A percentile compares a stretch with the other conserved stretches of the same genome.
Conservation (phyloP, 2,888 invertebrate species). For the Leptinotarsa tumamoca region DNA sequence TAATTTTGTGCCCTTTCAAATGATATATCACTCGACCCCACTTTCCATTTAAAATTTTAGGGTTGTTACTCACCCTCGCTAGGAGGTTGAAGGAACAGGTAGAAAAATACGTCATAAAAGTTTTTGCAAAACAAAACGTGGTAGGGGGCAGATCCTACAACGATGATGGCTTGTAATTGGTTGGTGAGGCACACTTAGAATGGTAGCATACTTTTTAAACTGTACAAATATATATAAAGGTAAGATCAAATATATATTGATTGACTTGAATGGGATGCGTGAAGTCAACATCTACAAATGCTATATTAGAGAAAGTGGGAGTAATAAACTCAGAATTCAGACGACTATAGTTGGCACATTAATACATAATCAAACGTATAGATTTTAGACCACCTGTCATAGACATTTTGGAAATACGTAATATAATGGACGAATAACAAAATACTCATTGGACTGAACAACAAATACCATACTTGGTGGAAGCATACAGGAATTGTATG, state of each 20-base stretch:
- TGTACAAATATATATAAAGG: constrained; percentile 12
- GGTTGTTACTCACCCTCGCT: too few relatives aligned
- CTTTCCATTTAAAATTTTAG: too few relatives aligned
- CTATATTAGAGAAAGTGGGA: constrained; percentile 27
- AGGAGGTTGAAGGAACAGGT: too few relatives aligned
- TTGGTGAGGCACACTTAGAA: constrained; percentile 34
- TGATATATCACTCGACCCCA: too few relatives aligned
- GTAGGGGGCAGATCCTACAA: constrained; percentile 35
- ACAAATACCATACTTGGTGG: background rate
- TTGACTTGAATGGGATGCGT: constrained; percentile 31
- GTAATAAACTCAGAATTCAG: constrained; percentile 19
- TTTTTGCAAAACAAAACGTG: constrained; percentile 28
- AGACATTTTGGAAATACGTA: background rate
- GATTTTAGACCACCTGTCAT: background rate
- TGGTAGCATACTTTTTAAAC: constrained; percentile 17
- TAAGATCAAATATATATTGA: constrained; percentile 14
- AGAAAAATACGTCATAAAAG: constrained; percentile 21
- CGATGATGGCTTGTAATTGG: constrained; percentile 23
- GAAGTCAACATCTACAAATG: constrained; percentile 32
- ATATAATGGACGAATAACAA: background rate
- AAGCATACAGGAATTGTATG: background rate
- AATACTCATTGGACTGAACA: background rate
- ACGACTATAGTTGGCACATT: constrained; percentile 23
- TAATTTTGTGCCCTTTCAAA: too few relatives aligned
- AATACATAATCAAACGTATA: constrained; percentile 19